Evolutionary conservation across 2,113 vertebrate genomes (phyloP), one percentile per base, ranked within the genome.

Genomic region (Syngnathoides biaculeatus): DNA sequence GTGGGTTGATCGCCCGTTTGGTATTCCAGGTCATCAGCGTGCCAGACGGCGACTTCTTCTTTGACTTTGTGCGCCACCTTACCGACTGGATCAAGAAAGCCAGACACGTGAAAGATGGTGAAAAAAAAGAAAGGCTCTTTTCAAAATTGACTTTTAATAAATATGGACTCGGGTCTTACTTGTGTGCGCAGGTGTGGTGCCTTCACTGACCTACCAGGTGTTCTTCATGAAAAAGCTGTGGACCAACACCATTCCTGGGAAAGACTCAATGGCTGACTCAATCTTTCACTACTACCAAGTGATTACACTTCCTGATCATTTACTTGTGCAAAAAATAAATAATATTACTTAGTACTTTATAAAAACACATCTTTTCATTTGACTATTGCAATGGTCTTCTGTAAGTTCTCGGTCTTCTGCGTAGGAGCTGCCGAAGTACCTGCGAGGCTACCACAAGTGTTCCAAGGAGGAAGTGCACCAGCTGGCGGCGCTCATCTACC

Each of bases 181-280:
- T 67, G 1, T 38, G 13, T 69, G n/a, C 65, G 19, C 78, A 96
- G 96, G 95, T 61, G 92, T 93, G 30, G 88, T 95, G 89, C 96
- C 97, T 91, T 94, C 95, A 14, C 92, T 99, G 70, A 98, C 96
- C 45, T 99, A 99, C 75, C 97, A 99, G 92, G 96, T 99, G 81
- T 99, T 98, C 92, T 99, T 99, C 89, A 99, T 98, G 97, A 98
- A 98, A 88, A 99, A 99, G 83, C 80, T 99, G 30, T 99, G 97
- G 97, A 98, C 96, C 19, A 95, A 89, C 79, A 98, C 96, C 0
- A 84, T 79, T 0, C 97, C 97, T 0, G 97, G 96, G 62, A 99
- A 96, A 78, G 97, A 99, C 84, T 88, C 94, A 0, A 97, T 98
- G 93, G 97, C 97, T 0, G 97, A 99, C 73, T 98, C 95, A 53